Base-by-base conservation (phyloP, 2,888 invertebrate genomes). In the Morpho deidamia region DNA sequence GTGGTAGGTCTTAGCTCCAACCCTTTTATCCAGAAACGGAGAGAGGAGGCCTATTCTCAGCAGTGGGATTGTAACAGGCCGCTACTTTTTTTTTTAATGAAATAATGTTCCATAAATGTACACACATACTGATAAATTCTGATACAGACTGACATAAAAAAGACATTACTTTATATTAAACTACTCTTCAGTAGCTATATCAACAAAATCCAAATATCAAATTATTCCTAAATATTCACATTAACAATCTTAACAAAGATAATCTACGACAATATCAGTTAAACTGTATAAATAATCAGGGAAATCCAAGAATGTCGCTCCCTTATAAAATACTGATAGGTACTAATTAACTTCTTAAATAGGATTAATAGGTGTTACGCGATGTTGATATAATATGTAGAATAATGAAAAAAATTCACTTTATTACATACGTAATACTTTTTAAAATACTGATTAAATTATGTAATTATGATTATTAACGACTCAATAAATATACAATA, bases 331-430 rank as follows among this genome's bases (percentile, higher is more conserved):
- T 38, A 8, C 37, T 52, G 44, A 52, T 42, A 52, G 34, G 42
- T 52, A 52, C 42, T 49, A 56, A 53, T 49, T 52, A 52, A 35
- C 35, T 39, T 38, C 51, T 55, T 52, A 49, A 49, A 8, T 33
- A 1, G 44, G 41, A 34, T 56, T 56, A 45, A 41, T 7, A 32
- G 45, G 48, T 48, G 35, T 51, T 45, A 52, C 33, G 11, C 23
- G 14, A 14, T 49, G 49, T 34, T 56, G 52, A 51, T 42, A 37
- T 44, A 42, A 49, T 34, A 12, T 45, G 45, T 53, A 49, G 42
- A 53, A 49, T 23, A 45, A 45, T 49, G 37, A 45, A 49, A 53
- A 49, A 44, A 23, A 8, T 47, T n/a, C 12, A 45, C 35, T 42
- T 9, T 34, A 40, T 44, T 14, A 46, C 10, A 8, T 37, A 41